Evolutionary conservation across 2,888 invertebrate species (phyloP), one percentile per base, ranked within the genome.

Genomic region (Conistra vaccinii): DNA sequence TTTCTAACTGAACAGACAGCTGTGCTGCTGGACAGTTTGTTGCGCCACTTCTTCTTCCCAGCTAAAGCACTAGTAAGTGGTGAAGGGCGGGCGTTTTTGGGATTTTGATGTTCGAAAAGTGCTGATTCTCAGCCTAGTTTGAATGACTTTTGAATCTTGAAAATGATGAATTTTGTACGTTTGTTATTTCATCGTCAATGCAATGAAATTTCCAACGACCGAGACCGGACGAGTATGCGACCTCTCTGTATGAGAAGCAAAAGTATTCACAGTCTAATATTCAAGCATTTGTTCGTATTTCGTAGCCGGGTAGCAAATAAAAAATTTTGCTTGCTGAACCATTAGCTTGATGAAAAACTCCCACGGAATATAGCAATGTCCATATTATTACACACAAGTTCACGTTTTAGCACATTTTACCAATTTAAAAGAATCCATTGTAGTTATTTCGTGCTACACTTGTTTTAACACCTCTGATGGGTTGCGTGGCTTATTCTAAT

Each of bases 271-370:
- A 23, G 29, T 35, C 35, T 35, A 35, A 35, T n/a, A 17, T 26
- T 53, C 20, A 53, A n/a, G n/a, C n/a, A 26, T 26, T 6, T 32
- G 35, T 61, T 5, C 17, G 14, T 10, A 63, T 29, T 45, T 20
- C 48, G 20, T 48, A 20, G 48, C 48, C 20, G 63, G 6, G 26
- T 26, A n/a, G 20, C 26, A 9, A 62, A 62, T 62, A 32, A 32
- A 32, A 32, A 32, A 2, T 32, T 32, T 32, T 32, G 2, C 32
- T 39, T 1, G 14, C 12, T 20, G 29, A 1, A 6, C 61, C 61
- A 73, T 73, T 73, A 61, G 32, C 42, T 7, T 35, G 45, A 76
- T 74, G 62, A 62, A 73, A 73, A 76, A 20, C 63, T 55, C 35
- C 14, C 26, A 75, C 53, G 42, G 10, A 14, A 23, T 62, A 55